Evolutionary conservation across 2,888 invertebrate species (phyloP).

Genomic region (Chloroclystis v-ata): DNA sequence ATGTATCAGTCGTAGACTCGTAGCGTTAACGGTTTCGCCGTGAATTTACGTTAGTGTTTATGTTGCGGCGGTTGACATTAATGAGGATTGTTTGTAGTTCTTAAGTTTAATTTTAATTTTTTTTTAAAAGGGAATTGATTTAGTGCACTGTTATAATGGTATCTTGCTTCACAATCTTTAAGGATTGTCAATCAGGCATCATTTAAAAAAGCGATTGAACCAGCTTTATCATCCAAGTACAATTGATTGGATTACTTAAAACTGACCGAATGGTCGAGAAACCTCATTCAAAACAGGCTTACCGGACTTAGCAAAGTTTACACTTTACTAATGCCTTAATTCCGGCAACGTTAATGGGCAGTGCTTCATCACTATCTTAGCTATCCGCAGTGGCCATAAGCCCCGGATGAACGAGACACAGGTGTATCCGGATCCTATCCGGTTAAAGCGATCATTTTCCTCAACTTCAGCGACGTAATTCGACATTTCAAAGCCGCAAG

Average conservation of each 20-base stretch:
- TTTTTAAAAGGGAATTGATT: no score
- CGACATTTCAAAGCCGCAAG: constrained; percentile 31
- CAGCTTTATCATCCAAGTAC: no score
- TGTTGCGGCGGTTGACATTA: constrained; percentile 34
- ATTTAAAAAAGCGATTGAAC: no score
- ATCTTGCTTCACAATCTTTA: no score
- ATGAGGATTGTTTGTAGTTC: constrained; percentile 24
- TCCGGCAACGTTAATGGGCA: constrained; percentile 51
- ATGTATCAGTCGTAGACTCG: constrained; percentile 34
- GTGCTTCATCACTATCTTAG: constrained; percentile 59
- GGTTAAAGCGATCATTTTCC: constrained; percentile 51
- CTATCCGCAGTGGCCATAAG: constrained; percentile 49
- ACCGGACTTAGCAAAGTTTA: constrained; percentile 26
- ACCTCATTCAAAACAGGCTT: constrained; percentile 24
- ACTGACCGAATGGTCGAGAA: neutral
- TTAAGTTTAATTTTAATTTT: no score
- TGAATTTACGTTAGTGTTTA: constrained; percentile 31
- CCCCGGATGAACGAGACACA: constrained; percentile 55
- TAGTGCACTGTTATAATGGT: no score
- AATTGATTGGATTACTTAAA: no score
- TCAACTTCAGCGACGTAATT: constrained; percentile 40
- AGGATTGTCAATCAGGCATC: neutral
- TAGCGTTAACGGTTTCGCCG: constrained; percentile 28
- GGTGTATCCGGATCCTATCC: constrained; percentile 45
- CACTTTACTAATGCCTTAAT: constrained; percentile 42